A percentile compares a stretch with the other conserved stretches of the same genome.
These are phyloP conservation scores for Triops cancriformis DNA, from an alignment of 1,140 invertebrate species.

Conservation along the genomic window DNA sequence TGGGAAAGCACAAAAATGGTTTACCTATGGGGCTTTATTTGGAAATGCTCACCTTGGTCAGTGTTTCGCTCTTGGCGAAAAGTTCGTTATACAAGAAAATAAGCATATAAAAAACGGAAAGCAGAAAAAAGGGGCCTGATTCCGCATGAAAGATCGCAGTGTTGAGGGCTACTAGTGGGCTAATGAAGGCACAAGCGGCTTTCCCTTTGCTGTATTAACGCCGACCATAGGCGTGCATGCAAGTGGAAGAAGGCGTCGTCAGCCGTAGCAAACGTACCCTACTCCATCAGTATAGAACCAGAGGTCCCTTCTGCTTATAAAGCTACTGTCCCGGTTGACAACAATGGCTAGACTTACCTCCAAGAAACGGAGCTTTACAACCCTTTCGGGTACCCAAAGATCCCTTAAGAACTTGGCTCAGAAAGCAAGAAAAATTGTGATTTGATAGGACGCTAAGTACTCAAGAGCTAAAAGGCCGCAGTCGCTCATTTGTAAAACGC, in stretches of 20 bases:
- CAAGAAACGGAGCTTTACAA: neutral
- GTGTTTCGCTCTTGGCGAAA: neutral
- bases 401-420: neutral
- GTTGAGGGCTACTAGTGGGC: neutral
- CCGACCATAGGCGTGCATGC: neutral
- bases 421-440: neutral
- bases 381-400: neutral
- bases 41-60: neutral
- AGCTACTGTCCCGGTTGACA: neutral
- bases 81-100: neutral
- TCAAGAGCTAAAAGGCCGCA: neutral
- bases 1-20: neutral
- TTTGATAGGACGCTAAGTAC: neutral
- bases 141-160: neutral
- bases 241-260: conserved; percentile 9
- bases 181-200: conserved; percentile 5
- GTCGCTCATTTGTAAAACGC: neutral
- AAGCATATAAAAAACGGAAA: neutral
- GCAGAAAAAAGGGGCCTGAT: neutral
- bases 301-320: neutral
- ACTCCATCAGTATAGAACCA: neutral
- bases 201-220: conserved; percentile 7
- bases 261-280: conserved; percentile 1
- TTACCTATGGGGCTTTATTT: neutral
- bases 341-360: neutral